Evolutionary conservation across 2,888 invertebrate genomes (phyloP), one percentile per base, ranked within the genome.

Genomic region (Agrotis ipsilon): DNA sequence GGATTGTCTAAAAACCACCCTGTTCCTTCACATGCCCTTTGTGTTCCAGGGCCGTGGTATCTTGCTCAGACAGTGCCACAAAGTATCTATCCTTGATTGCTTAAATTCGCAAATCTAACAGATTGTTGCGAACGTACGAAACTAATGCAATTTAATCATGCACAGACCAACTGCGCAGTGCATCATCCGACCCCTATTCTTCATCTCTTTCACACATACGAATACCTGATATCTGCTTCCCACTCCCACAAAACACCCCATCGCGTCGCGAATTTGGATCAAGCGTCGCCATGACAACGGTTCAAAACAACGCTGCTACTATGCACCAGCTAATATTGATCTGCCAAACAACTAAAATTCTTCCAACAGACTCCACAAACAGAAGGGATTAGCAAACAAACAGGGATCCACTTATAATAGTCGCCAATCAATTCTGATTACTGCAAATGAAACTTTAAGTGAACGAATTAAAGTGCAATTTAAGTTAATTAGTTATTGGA

Each of bases 71-170:
- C 7, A 32, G 32, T 9, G 32, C 32, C 32, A 9, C 32, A 32
- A 32, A 14, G 9, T 48, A 32, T 39, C 55, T 16, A 55, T 24
- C 16, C 18, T 19, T 48, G 58, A 68, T 72, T 48, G 32, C 51
- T 62, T 70, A 72, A 76, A 75, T 69, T 75, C 59, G 54, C 73
- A 73, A 80, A 76, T 80, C 46, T 52, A 81, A 58, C 80, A 77
- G 78, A 83, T 78, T 39, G 39, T 11, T 81, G 81, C 68, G 32
- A 72, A 32, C 68, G 65, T 52, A 70, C 85, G 21, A 68, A 80
- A 73, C 89, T 93, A 94, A 94, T 95, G 93, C 94, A 95, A 94
- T 95, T 94, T 93, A 91, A 88, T 90, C 89, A 87, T 89, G 89
- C 91, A 89, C 83, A 87, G 85, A 87, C 88, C 90, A 91, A 93